Evolutionary conservation across 1,140 invertebrate species (phyloP), one percentile per base, ranked within the genome.

Genomic region (Trichomalopsis sarcophagae): DNA sequence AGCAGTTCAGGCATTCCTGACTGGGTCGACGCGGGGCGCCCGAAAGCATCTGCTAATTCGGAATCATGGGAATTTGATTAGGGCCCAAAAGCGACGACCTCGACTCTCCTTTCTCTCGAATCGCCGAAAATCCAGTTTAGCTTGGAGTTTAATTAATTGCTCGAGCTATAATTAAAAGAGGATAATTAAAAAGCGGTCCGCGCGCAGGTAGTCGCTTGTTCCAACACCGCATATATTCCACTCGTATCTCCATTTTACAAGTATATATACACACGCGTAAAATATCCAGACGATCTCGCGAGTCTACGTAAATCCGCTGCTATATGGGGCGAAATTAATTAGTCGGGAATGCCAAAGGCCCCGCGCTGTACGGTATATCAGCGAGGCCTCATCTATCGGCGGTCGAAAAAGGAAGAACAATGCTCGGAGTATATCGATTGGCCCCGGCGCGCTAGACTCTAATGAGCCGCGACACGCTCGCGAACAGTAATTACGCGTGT

Each of bases 1-100:
- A 27, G 87, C 87, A 89, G 89, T 36, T 89, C 90, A 90, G 89
- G 89, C 90, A 88, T 88, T 89, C 88, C 90, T 62, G 7, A 62
- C 27, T 27, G 68, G 68, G 1, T 33, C 68, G 68, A 87, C 93
- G 90, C 93, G 90, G 93, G 93, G 89, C 89, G 92, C 89, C 92
- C 90, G 88, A 93, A 93, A 93, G 92, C 93, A 93, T 93, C 93
- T 93, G 93, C 92, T 93, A 93, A 93, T 93, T 93, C 92, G 92
- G 91, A 93, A 92, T 93, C 92, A 93, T 93, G 92, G 91, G 90
- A 91, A 91, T 93, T 93, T 93, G 92, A 93, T 93, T 93, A 91
- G 13, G 68, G 3, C 21, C 27, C 27, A 27, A 27, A 27, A 27
- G 27, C 27, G 27, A 27, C 6, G 14, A n/a, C 6, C 55, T 17